Percentiles rank a stretch among this genome's conserved stretches.
Evolutionary conservation across 2,113 vertebrate genomes (phyloP).

Genomic region (Neolamprologus sp.): DNA sequence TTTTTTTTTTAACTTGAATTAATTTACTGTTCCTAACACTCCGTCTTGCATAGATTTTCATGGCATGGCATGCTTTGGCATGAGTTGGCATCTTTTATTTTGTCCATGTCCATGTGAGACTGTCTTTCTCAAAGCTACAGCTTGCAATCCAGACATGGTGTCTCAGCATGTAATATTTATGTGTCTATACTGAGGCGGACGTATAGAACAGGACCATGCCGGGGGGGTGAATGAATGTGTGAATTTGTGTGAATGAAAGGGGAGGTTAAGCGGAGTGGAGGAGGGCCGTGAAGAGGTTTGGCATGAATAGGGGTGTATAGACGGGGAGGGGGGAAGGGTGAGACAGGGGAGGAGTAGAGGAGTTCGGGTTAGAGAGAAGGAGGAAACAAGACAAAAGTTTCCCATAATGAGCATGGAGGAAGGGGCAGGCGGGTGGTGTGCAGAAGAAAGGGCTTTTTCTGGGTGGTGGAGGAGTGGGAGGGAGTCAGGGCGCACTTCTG

Average conservation of each 20-base stretch:
- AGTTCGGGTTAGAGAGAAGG: constrained; percentile 43
- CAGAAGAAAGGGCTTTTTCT: constrained; percentile 43
- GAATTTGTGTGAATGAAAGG: constrained; percentile 50
- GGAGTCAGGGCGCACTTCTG: constrained; percentile 57
- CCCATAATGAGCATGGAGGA: constrained; percentile 66
- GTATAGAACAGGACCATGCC: neutral
- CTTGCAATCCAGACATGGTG: constrained; percentile 11
- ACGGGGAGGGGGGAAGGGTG: constrained; percentile 49
- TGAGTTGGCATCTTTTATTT: neutral
- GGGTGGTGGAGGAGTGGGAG: constrained; percentile 40
- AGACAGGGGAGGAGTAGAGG: constrained; percentile 51
- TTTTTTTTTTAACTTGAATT: neutral
- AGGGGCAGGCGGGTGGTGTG: constrained; percentile 44
- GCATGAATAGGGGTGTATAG: constrained; percentile 51
- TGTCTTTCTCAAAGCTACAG: neutral
- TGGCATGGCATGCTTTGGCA: neutral
- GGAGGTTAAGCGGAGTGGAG: constrained; percentile 17
- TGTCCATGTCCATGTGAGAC: neutral
- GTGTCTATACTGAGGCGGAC: constrained; percentile 11
- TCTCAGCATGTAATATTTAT: constrained; percentile 30
- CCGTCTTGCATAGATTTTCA: neutral
- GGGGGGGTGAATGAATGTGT: constrained; percentile 37
- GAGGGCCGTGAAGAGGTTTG: constrained; percentile 33
- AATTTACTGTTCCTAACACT: neutral
- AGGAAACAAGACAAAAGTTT: constrained; percentile 69